phyloP scores from a whole-genome alignment of 2,888 invertebrate genomes.

The Drosophila nr. perissopoda region DNA sequence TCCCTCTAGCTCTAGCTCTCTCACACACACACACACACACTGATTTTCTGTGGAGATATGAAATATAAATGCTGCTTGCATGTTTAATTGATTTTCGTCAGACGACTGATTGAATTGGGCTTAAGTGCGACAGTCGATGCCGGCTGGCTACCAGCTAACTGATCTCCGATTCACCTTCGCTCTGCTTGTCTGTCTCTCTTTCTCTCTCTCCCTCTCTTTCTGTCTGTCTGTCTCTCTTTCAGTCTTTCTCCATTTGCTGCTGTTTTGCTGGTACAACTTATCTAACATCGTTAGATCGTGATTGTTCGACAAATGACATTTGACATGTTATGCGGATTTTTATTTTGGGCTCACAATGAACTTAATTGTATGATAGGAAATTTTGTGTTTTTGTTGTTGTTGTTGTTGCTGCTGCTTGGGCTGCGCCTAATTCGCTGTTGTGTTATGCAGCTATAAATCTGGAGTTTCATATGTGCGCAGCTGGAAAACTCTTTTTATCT shows the following conservation, averaged over 20 bases:
- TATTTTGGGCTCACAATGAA: slow-evolving; percentile 43
- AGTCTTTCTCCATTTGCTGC: slow-evolving; percentile 2
- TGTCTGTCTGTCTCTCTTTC: neutral
- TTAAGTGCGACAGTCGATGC: slow-evolving; percentile 54
- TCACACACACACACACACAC: slow-evolving; percentile 49
- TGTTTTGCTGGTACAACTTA: slow-evolving; percentile 49
- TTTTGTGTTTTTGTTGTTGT: slow-evolving; percentile 11
- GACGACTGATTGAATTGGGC: slow-evolving; percentile 70
- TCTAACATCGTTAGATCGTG: slow-evolving; percentile 74
- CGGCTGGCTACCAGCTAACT: slow-evolving; percentile 50
- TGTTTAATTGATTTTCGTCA: slow-evolving; percentile 66
- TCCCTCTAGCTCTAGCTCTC: slow-evolving; percentile 1
- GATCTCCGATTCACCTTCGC: slow-evolving; percentile 15
- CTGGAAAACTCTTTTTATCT: slow-evolving; percentile 58
- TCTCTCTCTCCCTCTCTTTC: neutral
- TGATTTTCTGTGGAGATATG: slow-evolving; percentile 35
- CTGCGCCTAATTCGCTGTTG: slow-evolving; percentile 38
- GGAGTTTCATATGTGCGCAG: slow-evolving; percentile 34
- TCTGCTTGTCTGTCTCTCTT: neutral
- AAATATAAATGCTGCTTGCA: slow-evolving; percentile 30
- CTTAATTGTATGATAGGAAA: slow-evolving; percentile 60
- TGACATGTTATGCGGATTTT: slow-evolving; percentile 74
- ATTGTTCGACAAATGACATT: slow-evolving; percentile 78
- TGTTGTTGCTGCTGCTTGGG: slow-evolving; percentile 14
- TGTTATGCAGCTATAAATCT: slow-evolving; percentile 9